These are phyloP conservation scores for Goniozus legneri DNA, from an alignment of 1,140 invertebrate genomes.

Conservation along the genomic window DNA sequence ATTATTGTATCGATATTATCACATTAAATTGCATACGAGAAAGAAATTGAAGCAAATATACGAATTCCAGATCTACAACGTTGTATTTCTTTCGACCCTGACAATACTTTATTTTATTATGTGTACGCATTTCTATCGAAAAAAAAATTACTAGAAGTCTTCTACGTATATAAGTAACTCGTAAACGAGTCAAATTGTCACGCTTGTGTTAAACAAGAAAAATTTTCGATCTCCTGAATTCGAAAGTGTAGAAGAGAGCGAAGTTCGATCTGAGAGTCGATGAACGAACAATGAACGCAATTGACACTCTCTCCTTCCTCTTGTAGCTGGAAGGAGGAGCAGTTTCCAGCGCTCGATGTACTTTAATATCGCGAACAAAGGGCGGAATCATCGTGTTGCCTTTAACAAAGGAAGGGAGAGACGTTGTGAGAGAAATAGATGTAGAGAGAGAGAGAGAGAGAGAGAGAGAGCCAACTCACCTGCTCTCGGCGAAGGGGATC, in stretches of 20 bases:
- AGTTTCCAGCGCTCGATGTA: conserved; percentile 21
- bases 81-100: too few relatives aligned
- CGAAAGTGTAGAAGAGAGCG: too few relatives aligned
- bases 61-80: neutral
- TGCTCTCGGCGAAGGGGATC: conserved; percentile 21
- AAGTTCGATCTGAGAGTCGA: conserved; percentile 11
- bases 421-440: neutral
- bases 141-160: too few relatives aligned
- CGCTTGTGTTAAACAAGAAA: too few relatives aligned
- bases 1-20: neutral
- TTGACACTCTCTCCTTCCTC: conserved; percentile 34
- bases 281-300: conserved; percentile 28
- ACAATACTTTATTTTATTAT: too few relatives aligned
- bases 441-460: conserved; percentile 23
- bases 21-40: neutral
- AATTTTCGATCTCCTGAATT: too few relatives aligned
- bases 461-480: conserved; percentile 19
- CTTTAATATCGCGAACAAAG: conserved; percentile 35
- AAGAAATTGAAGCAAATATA: neutral
- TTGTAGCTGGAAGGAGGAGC: conserved; percentile 6
- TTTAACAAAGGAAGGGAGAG: conserved; percentile 6
- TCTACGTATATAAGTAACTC: too few relatives aligned
- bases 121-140: too few relatives aligned
- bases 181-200: too few relatives aligned
- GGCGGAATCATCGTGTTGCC: conserved; percentile 29